These are phyloP conservation scores for Theocolax elegans DNA, from an alignment of 1,140 invertebrate species.

Conservation along the genomic window DNA sequence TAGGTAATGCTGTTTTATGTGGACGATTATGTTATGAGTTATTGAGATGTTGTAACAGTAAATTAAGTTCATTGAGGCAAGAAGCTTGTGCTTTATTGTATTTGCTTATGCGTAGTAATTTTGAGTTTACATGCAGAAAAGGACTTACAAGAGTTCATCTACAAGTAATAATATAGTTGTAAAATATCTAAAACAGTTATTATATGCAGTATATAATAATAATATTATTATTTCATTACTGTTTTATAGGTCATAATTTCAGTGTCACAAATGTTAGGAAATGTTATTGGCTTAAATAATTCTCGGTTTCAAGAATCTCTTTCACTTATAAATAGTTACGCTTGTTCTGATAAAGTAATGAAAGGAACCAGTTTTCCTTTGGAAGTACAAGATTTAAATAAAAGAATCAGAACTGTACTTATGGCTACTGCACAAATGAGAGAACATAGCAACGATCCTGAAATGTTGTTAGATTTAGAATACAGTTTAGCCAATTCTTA, in stretches of 20 bases:
- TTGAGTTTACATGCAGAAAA: conserved; percentile 85
- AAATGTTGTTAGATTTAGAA: conserved; percentile 91
- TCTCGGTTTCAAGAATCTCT: conserved; percentile 91
- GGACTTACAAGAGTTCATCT: conserved; percentile 88
- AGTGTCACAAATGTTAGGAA: conserved; percentile 90
- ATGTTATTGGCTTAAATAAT: conserved; percentile 87
- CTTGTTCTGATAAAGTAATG: conserved; percentile 92
- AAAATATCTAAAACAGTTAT: neutral
- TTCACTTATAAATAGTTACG: conserved; percentile 92
- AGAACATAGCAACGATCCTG: conserved; percentile 88
- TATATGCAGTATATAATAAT: no score
- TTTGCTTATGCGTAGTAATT: conserved; percentile 92
- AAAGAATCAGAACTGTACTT: conserved; percentile 90
- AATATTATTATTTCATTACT: neutral
- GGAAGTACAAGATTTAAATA: conserved; percentile 92
- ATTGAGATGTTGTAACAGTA: conserved; percentile 83
- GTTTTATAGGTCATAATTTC: conserved; percentile 84
- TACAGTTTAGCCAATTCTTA: conserved; percentile 94
- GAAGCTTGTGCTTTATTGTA: conserved; percentile 92
- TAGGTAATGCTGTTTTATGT: conserved; percentile 85
- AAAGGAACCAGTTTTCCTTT: conserved; percentile 87
- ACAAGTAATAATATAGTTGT: conserved; percentile 69
- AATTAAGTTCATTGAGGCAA: conserved; percentile 81
- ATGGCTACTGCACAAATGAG: conserved; percentile 94
- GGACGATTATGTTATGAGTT: conserved; percentile 86